A percentile compares a stretch with the other conserved stretches of the same genome.
phyloP scores from a whole-genome alignment of 2,113 vertebrate genomes.

The Podarcis cretensis region DNA sequence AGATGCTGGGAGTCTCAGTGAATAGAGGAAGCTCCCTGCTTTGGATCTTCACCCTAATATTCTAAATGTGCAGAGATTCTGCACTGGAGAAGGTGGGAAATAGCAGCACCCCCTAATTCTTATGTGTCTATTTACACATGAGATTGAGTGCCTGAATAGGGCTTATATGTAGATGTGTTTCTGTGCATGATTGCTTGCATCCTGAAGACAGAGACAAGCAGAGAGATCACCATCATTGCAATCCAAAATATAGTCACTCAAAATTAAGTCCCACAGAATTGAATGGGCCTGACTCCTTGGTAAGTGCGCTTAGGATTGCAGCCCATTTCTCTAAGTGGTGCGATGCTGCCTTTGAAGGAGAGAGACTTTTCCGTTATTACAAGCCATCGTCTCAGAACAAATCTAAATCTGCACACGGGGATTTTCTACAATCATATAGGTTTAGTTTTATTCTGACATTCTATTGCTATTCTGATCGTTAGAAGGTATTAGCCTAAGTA shows the following conservation, averaged over 20 bases:
- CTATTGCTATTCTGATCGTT: conserved; percentile 56
- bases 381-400: conserved; percentile 37
- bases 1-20: no score
- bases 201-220: neutral
- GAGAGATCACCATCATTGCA: neutral
- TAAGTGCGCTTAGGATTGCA: no score
- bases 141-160: no score
- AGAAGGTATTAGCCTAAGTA: conserved; percentile 69
- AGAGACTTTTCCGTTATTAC: fast-evolving
- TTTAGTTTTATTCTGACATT: conserved; percentile 54
- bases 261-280: neutral
- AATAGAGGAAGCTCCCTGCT: no score
- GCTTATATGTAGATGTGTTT: no score
- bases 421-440: conserved; percentile 39
- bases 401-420: neutral
- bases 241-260: neutral
- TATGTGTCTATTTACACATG: no score
- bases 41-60: no score
- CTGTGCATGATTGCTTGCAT: neutral
- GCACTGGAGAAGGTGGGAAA: no score
- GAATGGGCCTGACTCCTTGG: neutral
- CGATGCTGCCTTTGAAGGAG: neutral
- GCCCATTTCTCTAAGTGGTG: neutral
- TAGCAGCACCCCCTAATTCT: no score
- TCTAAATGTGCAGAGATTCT: no score